Percentiles rank a stretch among this genome's conserved stretches.
Conservation (phyloP, 2,888 invertebrate species). For the Aradus depressus region DNA sequence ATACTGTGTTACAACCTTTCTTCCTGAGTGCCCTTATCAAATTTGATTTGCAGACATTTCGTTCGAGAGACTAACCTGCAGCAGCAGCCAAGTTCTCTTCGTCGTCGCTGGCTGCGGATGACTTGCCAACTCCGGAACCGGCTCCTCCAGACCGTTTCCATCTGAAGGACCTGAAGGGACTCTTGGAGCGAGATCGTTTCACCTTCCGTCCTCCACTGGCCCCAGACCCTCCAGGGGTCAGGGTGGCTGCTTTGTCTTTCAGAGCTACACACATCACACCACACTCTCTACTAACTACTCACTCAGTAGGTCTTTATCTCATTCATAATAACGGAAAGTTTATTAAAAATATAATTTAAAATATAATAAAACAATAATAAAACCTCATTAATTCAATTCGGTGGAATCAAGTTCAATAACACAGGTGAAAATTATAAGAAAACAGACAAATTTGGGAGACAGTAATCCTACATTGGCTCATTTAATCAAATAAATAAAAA, state of each 20-base stretch:
- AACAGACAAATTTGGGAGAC: too few species aligned
- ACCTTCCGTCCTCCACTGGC: slow-evolving; percentile 8
- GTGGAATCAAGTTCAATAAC: too few species aligned
- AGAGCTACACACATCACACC: slow-evolving; percentile 14
- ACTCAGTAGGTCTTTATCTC: not conserved
- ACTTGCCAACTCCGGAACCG: slow-evolving; percentile 29
- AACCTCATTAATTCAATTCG: too few species aligned
- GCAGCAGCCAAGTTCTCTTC: slow-evolving; percentile 50
- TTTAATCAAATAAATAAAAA: too few species aligned
- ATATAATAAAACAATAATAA: too few species aligned
- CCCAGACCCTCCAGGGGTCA: not conserved
- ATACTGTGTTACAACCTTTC: too few species aligned
- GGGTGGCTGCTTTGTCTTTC: slow-evolving; percentile 13
- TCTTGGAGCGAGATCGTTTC: slow-evolving; percentile 84
- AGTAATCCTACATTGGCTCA: too few species aligned
- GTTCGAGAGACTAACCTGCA: slow-evolving; percentile 28
- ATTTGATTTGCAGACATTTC: too few species aligned
- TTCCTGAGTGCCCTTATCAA: not conserved
- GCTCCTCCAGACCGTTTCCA: slow-evolving; percentile 62
- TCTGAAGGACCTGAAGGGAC: slow-evolving; percentile 85
- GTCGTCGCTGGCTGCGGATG: slow-evolving; percentile 66
- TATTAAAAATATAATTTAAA: too few species aligned
- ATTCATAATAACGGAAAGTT: too few species aligned
- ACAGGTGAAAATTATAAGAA: too few species aligned
- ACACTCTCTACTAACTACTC: slow-evolving; percentile 10